Percentiles rank a stretch among this genome's conserved stretches.
Conservation (phyloP, 2,888 invertebrate genomes). For the Drosophila bunnanda region DNA sequence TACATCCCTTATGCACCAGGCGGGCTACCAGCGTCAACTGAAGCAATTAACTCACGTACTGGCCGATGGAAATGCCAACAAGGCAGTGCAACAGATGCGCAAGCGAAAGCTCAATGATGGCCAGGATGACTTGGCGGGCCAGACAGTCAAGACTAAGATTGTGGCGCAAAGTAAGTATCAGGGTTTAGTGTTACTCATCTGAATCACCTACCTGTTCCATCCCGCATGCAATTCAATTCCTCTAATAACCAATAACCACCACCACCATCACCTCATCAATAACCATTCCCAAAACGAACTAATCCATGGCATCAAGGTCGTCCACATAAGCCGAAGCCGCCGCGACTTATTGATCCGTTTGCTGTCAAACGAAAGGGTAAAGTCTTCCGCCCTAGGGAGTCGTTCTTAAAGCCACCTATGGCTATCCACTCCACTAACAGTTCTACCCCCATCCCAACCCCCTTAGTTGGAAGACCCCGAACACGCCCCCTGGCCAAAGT, state of each 20-base stretch:
- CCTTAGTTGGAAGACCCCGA: conserved; percentile 86
- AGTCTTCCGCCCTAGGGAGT: conserved; percentile 9
- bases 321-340: conserved; percentile 65
- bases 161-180: conserved; percentile 66
- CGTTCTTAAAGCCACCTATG: not conserved
- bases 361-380: conserved; percentile 84
- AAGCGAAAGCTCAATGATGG: conserved; percentile 85
- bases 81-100: conserved; percentile 68
- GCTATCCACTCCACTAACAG: conserved; percentile 49
- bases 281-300: conserved; percentile 12
- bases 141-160: conserved; percentile 71
- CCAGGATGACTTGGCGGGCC: conserved; percentile 84
- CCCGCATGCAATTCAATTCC: conserved; percentile 8
- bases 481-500: conserved; percentile 78
- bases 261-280: conserved; percentile 1
- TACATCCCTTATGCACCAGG: conserved; percentile 62
- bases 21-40: conserved; percentile 50
- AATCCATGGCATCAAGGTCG: conserved; percentile 55
- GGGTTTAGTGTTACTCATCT: not conserved
- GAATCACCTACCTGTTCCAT: conserved; percentile 1
- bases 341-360: conserved; percentile 80
- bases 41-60: conserved; percentile 56
- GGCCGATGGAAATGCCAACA: conserved; percentile 49
- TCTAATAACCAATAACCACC: no score
- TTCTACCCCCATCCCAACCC: conserved; percentile 54